Evolutionary conservation across 2,797 vertebrate species (phyloP).

Genomic region (Semotilus atromaculatus): DNA sequence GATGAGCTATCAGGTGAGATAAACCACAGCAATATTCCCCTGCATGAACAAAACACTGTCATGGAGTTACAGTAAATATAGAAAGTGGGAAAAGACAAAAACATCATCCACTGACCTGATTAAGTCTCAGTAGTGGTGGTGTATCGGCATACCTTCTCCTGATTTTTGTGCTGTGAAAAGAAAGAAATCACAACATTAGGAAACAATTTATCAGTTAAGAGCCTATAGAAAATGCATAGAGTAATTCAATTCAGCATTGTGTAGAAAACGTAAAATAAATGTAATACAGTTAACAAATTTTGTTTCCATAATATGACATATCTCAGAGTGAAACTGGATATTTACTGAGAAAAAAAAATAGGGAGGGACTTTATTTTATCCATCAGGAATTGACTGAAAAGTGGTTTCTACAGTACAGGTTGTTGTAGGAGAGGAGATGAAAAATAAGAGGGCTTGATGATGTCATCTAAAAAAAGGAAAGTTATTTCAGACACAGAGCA

Average conservation of each 20-base stretch:
- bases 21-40: slow-evolving; percentile 19
- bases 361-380: neutral
- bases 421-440: neutral
- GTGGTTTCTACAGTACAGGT: neutral
- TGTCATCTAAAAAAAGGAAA: neutral
- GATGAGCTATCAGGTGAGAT: slow-evolving; percentile 10
- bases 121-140: neutral
- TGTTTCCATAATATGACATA: neutral
- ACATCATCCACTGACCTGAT: slow-evolving; percentile 29
- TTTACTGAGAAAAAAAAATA: neutral
- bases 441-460: neutral
- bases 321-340: neutral
- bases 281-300: neutral
- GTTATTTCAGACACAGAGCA: neutral
- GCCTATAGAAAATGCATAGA: neutral
- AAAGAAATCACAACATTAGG: slow-evolving; percentile 28
- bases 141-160: neutral
- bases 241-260: neutral
- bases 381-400: neutral
- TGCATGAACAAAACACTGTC: neutral
- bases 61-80: slow-evolving; percentile 10
- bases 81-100: slow-evolving; percentile 1
- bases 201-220: neutral
- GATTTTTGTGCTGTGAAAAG: neutral
- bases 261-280: neutral